Base-by-base conservation (phyloP, 2,888 invertebrate species). In the Lycia hirtaria region DNA sequence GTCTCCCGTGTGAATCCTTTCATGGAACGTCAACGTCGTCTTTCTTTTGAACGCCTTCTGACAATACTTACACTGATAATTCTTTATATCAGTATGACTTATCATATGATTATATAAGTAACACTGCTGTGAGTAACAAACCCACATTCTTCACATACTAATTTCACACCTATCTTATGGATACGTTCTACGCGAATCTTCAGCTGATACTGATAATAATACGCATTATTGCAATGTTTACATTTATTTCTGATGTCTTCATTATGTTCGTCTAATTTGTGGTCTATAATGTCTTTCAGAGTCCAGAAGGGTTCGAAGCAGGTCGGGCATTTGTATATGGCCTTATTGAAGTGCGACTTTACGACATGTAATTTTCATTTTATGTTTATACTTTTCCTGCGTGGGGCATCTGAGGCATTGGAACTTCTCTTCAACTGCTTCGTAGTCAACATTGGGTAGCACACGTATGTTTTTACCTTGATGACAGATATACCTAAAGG, bases 91-190 rank as follows among this genome's bases (percentile, higher is more conserved):
- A 5, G 24, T 7, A 9, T 24, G 24, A 24, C 24, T 7, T 9
- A 2, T 5, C 3, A 24, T 24, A 24, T 24, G 24, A n/a, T n/a
- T n/a, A n/a, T n/a, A n/a, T n/a, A n/a, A n/a, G n/a, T n/a, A n/a
- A n/a, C n/a, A n/a, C n/a, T n/a, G n/a, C n/a, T n/a, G n/a, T 81
- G 86, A 0, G 83, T 77, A 30, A 85, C 87, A 50, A 80, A 89
- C 0, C 88, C 86, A 45, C 89, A 90, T 1, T 71, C 0, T 87
- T 37, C 2, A 19, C 59, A 62, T 56, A 60, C 65, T 1, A 57
- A 53, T 26, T 24, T 59, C 40, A 41, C 52, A 0, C 62, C 59
- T 2, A 59, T 3, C 59, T 40, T 59, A 20, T 62, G 62, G n/a
- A 15, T 55, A 86, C 28, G 88, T 88, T 0, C 87, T 64, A 2